Conservation (phyloP, 1,140 invertebrate genomes). For the Hetaerina americana region DNA sequence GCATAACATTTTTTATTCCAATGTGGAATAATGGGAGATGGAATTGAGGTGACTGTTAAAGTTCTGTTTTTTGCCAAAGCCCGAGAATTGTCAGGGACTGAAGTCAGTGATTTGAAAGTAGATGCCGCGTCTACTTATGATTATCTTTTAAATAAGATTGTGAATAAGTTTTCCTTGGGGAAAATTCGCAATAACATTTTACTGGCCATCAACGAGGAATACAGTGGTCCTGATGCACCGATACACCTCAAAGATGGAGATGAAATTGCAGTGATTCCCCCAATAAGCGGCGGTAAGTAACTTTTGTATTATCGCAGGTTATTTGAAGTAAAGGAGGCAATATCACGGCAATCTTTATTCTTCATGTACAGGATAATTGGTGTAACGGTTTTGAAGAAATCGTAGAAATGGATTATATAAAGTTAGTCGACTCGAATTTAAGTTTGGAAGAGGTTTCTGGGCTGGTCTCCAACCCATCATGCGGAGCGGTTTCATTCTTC, state of each 20-base stretch:
- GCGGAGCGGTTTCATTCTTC: constrained; percentile 81
- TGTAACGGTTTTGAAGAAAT: too few relatives aligned
- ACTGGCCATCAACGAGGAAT: constrained; percentile 69
- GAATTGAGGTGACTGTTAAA: constrained; percentile 32
- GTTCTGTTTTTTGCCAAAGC: constrained; percentile 80
- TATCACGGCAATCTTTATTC: too few relatives aligned
- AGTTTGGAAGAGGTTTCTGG: constrained; percentile 51
- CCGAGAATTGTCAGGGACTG: constrained; percentile 56
- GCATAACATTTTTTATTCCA: too few relatives aligned
- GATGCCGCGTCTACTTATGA: constrained; percentile 32
- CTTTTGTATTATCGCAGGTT: too few relatives aligned
- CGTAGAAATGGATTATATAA: constrained; percentile 39
- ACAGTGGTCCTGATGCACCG: constrained; percentile 29
- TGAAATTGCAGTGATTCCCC: constrained; percentile 74
- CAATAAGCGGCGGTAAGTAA: constrained; percentile 65
- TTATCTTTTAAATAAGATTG: constrained; percentile 42
- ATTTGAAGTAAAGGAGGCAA: too few relatives aligned
- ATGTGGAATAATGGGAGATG: too few relatives aligned
- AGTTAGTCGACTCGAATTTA: constrained; percentile 52
- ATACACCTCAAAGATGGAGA: constrained; percentile 44
- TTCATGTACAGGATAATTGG: constrained; percentile 18
- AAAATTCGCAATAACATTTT: constrained; percentile 56
- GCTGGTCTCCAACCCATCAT: constrained; percentile 52
- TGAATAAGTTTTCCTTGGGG: constrained; percentile 45
- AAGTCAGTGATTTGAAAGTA: constrained; percentile 37